Base-by-base conservation (phyloP, 2,797 vertebrate genomes). In the Sebastes oblongus region DNA sequence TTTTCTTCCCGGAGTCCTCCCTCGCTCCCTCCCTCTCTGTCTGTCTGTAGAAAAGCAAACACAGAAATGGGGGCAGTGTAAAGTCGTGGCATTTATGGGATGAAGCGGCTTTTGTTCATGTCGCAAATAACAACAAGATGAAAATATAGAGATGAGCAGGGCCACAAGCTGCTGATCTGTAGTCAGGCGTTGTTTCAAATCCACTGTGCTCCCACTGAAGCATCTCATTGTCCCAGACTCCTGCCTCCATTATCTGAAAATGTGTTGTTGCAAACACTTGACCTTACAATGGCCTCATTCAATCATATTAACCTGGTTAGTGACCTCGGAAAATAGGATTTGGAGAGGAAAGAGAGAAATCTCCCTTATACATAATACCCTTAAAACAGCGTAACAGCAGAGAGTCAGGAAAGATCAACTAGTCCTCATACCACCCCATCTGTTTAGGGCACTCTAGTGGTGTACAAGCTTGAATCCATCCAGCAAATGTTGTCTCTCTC, bases 11-110 rank as follows among this genome's bases (percentile, higher is more conserved):
- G 3, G 24, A 52, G 11, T 42, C 9, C 13, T 70, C 46, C 32
- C 64, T 64, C 32, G 1, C 36, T 39, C 5, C 42, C 1, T 13
- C 39, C 34, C 10, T 29, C 42, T 66, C 32, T 32, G 9, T 70
- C 18, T 52, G 7, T 8, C 67, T 14, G 36, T 36, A 9, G 50
- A 69, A 66, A 77, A 67, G 64, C 27, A 83, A 73, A 72, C 75
- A 79, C 56, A 77, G 24, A 39, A 11, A 39, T 25, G 3, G 27
- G 55, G 1, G 32, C 10, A 10, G 13, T 22, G 22, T 52, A 11
- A 56, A 22, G 62, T 68, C 2, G 3, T 50, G 54, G n/a, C n/a
- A 8, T 65, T 39, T 39, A 56, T 67, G 10, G 42, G 58, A 54
- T 13, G 54, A 66, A 58, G 22, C 13, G 2, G 20, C 16, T 68